Evolutionary conservation across 2,797 vertebrate genomes (phyloP).

Genomic region (Pangasius djambal): DNA sequence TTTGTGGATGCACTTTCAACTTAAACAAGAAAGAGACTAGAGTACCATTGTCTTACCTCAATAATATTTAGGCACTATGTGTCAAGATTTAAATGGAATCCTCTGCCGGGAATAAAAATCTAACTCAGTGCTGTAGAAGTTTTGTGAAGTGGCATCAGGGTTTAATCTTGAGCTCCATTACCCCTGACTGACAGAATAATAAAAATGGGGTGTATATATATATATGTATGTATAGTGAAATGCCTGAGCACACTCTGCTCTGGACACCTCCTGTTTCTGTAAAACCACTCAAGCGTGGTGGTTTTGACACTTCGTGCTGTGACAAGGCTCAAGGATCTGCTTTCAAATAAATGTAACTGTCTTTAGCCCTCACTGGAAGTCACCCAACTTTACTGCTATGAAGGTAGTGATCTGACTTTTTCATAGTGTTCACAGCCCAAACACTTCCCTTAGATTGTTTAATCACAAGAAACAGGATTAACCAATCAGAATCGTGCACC

Average conservation of each 20-base stretch:
- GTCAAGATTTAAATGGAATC: neutral
- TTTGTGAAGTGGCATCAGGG: neutral
- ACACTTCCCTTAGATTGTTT: neutral
- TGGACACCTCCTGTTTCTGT: constrained; percentile 1
- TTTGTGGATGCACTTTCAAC: neutral
- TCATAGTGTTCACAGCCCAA: neutral
- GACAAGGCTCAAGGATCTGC: constrained; percentile 33
- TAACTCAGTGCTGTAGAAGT: neutral
- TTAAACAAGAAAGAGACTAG: neutral
- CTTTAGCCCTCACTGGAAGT: neutral
- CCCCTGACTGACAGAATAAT: constrained; percentile 31
- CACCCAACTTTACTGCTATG: neutral
- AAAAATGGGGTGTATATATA: neutral
- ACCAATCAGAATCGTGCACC: neutral
- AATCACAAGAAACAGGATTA: neutral
- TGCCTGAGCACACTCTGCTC: neutral
- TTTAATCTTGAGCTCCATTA: constrained; percentile 29
- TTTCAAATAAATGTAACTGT: constrained; percentile 16
- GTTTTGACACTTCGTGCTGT: constrained; percentile 58
- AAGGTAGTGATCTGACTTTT: neutral
- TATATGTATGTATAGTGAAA: neutral
- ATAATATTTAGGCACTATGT: neutral
- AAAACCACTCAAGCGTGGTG: constrained; percentile 4
- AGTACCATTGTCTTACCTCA: neutral
- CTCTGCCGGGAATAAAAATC: neutral